Conservation (phyloP, 35 echinoderm and acorn worm species). For the Diadema setosum region DNA sequence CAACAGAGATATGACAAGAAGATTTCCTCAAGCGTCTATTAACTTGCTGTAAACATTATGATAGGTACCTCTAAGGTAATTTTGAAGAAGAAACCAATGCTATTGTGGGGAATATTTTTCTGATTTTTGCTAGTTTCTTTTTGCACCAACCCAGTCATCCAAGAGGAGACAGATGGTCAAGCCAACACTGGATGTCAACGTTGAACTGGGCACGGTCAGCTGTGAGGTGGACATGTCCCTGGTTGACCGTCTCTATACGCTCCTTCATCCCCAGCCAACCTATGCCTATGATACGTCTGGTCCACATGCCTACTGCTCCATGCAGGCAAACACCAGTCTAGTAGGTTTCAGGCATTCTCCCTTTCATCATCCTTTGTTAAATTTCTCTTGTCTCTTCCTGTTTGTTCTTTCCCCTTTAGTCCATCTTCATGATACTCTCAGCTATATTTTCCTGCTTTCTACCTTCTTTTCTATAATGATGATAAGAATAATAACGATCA, state of each 20-base stretch:
- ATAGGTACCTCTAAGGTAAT: too few relatives aligned
- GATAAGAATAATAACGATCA: too few relatives aligned
- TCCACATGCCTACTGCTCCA: conserved; percentile 50
- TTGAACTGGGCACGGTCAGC: conserved; percentile 64
- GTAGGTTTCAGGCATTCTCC: not conserved
- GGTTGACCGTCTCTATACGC: conserved; percentile 77
- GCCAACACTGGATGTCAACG: conserved; percentile 52
- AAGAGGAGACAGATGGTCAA: conserved; percentile 28
- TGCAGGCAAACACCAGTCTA: conserved; percentile 37
- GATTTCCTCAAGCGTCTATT: too few relatives aligned
- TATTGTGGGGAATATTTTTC: too few relatives aligned
- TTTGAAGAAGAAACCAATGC: too few relatives aligned
- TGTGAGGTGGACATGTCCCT: conserved; percentile 95
- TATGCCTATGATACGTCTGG: conserved; percentile 38
- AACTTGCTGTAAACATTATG: too few relatives aligned
- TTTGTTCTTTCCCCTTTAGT: too few relatives aligned
- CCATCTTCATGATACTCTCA: too few relatives aligned
- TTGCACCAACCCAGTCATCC: too few relatives aligned
- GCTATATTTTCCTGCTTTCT: too few relatives aligned
- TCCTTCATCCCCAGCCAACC: conserved; percentile 79
- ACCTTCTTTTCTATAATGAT: not conserved
- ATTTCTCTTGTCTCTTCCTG: not conserved
- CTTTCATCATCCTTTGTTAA: not conserved
- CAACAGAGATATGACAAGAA: too few relatives aligned
- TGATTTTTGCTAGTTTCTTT: too few relatives aligned